Conservation (phyloP, 1,140 invertebrate species). For the Zophobas atratus region DNA sequence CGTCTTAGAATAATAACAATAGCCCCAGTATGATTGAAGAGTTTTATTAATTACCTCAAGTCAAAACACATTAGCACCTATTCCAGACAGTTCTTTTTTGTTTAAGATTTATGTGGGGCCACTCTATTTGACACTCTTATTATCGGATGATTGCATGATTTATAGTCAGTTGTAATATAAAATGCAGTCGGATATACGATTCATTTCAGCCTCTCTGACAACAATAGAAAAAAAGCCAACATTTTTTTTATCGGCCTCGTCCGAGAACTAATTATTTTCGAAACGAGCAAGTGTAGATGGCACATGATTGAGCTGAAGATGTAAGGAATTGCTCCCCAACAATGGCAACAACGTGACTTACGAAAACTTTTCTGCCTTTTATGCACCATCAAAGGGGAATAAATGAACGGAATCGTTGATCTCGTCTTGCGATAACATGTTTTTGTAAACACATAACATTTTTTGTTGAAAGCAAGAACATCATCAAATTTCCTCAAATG, state of each 20-base stretch:
- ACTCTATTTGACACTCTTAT: slow-evolving; percentile 38
- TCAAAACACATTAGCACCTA: slow-evolving; percentile 40
- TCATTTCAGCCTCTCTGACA: slow-evolving; percentile 28
- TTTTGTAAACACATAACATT: slow-evolving; percentile 1
- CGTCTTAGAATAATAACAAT: slow-evolving; percentile 20
- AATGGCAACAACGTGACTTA: slow-evolving; percentile 3
- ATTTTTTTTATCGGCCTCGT: not conserved
- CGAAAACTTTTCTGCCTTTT: slow-evolving; percentile 4
- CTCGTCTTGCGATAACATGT: not conserved
- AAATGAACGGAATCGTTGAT: slow-evolving; percentile 20
- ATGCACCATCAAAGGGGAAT: slow-evolving; percentile 9
- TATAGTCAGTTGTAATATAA: slow-evolving; percentile 1
- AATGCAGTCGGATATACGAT: not conserved
- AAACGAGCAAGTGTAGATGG: not conserved
- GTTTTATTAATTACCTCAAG: slow-evolving; percentile 31
- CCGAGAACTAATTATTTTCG: slow-evolving; percentile 25
- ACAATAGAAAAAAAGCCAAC: slow-evolving; percentile 10
- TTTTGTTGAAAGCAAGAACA: not conserved
- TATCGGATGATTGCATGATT: slow-evolving; percentile 39
- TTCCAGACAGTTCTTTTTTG: not conserved
- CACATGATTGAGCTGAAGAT: slow-evolving; percentile 22
- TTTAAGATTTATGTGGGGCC: slow-evolving; percentile 33
- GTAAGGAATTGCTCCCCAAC: not conserved
- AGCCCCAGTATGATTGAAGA: slow-evolving; percentile 2
- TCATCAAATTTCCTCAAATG: slow-evolving; percentile 7